Conservation (phyloP, 2,113 vertebrate genomes). For the Ascaphus truei region DNA sequence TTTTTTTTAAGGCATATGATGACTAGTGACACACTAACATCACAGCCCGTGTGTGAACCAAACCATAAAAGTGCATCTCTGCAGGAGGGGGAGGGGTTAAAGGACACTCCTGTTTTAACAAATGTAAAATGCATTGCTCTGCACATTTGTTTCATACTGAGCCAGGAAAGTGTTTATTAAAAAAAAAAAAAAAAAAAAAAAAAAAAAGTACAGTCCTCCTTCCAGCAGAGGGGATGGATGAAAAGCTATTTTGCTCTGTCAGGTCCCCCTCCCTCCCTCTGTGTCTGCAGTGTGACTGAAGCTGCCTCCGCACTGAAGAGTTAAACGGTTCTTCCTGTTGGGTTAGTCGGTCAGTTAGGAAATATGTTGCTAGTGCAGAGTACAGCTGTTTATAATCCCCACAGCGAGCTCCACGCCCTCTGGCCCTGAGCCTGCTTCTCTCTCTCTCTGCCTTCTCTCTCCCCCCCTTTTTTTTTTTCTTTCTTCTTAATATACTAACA, state of each 20-base stretch:
- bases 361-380: conserved; percentile 34
- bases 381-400: conserved; percentile 48
- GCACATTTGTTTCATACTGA: background rate
- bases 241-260: background rate
- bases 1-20: too few species aligned
- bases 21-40: too few species aligned
- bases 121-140: too few species aligned
- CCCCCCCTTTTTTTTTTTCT: conserved; percentile 36
- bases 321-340: conserved; percentile 45
- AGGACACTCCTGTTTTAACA: too few species aligned
- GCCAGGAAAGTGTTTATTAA: background rate
- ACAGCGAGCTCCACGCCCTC: conserved; percentile 35
- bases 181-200: background rate
- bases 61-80: background rate
- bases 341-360: conserved; percentile 32
- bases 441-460: conserved; percentile 45
- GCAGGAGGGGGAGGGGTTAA: background rate
- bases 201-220: conserved; percentile 43
- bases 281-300: background rate
- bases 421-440: conserved; percentile 50
- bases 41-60: too few species aligned
- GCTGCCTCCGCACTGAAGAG: background rate
- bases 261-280: background rate
- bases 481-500: conserved; percentile 62
- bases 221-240: conserved; percentile 42